Percentiles rank a stretch among this genome's conserved stretches.
Evolutionary conservation across 2,797 vertebrate genomes (phyloP).

Genomic region (Acrossocheilus wenchowensis): DNA sequence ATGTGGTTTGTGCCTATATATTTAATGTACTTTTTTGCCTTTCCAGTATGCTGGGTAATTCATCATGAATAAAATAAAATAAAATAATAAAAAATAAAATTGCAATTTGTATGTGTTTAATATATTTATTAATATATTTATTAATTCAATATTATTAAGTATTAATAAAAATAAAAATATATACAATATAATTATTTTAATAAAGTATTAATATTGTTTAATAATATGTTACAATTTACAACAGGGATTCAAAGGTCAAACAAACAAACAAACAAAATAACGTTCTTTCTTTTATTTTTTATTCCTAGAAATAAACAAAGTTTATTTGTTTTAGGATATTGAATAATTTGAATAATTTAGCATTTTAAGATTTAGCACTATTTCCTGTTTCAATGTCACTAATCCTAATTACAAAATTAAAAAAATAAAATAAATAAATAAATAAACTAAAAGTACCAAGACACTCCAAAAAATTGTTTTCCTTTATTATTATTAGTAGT

Average conservation of each 20-base stretch:
- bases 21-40: neutral
- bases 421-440: too few species aligned
- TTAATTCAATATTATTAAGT: neutral
- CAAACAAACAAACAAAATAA: too few species aligned
- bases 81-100: neutral
- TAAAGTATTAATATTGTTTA: too few species aligned
- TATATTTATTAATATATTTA: neutral
- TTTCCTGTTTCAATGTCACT: neutral
- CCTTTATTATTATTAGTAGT: too few species aligned
- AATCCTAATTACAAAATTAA: neutral
- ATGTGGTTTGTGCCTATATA: slow-evolving; percentile 21
- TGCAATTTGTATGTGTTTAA: neutral
- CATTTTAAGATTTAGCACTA: neutral
- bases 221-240: neutral
- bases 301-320: too few species aligned
- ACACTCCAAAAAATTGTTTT: too few species aligned
- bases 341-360: neutral
- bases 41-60: neutral
- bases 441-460: too few species aligned
- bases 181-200: too few species aligned
- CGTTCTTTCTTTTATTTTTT: too few species aligned
- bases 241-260: too few species aligned
- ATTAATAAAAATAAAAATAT: neutral
- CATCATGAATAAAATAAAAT: neutral
- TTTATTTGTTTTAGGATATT: neutral